Evolutionary conservation across 1,140 invertebrate species (phyloP).

Genomic region (Caerostris darwini): DNA sequence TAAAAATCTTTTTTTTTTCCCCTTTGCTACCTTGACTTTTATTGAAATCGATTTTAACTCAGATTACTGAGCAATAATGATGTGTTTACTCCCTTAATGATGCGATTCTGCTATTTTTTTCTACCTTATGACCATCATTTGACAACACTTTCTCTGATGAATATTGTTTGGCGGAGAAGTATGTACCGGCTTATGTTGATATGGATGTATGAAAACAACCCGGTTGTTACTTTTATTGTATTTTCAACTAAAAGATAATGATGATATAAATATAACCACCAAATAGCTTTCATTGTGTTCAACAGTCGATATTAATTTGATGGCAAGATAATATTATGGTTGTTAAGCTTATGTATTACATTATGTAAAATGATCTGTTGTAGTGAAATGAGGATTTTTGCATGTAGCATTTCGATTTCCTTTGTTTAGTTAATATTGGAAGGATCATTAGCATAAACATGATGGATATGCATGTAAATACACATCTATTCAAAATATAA

Average conservation of each 20-base stretch:
- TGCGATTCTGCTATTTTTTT: not conserved
- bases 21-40: not conserved
- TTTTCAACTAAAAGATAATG: not conserved
- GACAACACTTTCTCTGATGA: not conserved
- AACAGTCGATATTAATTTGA: not conserved
- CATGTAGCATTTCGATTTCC: too few relatives aligned
- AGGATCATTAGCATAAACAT: too few relatives aligned
- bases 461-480: too few relatives aligned
- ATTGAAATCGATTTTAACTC: not conserved
- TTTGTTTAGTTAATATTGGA: too few relatives aligned
- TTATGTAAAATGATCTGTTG: too few relatives aligned
- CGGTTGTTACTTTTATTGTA: not conserved
- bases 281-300: not conserved
- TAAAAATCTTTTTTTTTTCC: not conserved
- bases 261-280: not conserved
- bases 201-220: not conserved
- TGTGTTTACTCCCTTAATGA: conserved; percentile 15
- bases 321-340: not conserved
- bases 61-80: not conserved
- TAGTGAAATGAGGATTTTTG: too few relatives aligned
- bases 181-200: not conserved
- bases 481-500: too few relatives aligned
- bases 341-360: too few relatives aligned
- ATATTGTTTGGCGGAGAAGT: not conserved
- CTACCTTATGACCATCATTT: not conserved